Conservation (phyloP, 2,797 vertebrate genomes). For the Peromyscus nudipes region DNA sequence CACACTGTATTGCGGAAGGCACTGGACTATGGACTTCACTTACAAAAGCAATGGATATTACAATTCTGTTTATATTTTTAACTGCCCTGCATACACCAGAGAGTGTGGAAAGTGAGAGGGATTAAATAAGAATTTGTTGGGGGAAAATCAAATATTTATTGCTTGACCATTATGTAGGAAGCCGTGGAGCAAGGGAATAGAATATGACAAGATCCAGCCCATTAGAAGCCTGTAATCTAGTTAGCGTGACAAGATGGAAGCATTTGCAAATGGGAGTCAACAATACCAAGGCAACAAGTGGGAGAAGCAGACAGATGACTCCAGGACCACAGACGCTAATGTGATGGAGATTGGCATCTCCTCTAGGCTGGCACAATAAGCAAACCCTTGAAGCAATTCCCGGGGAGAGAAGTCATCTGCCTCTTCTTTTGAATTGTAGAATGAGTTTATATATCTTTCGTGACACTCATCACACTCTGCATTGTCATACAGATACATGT, state of each 20-base stretch:
- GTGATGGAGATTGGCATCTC: constrained; percentile 1
- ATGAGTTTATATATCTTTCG: constrained; percentile 65
- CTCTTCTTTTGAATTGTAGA: constrained; percentile 66
- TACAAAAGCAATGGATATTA: not conserved
- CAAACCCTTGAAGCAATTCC: constrained; percentile 19
- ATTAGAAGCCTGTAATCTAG: not conserved
- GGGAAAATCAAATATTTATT: constrained; percentile 23
- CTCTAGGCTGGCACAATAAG: not conserved
- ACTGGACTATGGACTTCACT: not conserved
- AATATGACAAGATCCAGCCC: constrained; percentile 29
- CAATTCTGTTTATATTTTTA: not conserved
- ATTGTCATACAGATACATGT: constrained; percentile 57
- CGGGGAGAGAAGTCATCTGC: constrained; percentile 36
- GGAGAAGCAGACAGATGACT: not conserved
- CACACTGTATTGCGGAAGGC: not conserved
- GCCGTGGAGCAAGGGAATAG: not conserved
- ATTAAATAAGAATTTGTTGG: not conserved
- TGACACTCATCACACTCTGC: constrained; percentile 59
- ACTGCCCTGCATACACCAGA: not conserved
- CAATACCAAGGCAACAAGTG: not conserved
- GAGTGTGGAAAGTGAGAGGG: not conserved
- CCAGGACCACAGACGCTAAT: not conserved
- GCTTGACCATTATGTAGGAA: not conserved
- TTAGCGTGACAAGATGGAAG: not conserved
- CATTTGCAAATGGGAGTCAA: not conserved